Conservation (phyloP, 2,888 invertebrate genomes). For the Lepidocyrtoides sp. region DNA sequence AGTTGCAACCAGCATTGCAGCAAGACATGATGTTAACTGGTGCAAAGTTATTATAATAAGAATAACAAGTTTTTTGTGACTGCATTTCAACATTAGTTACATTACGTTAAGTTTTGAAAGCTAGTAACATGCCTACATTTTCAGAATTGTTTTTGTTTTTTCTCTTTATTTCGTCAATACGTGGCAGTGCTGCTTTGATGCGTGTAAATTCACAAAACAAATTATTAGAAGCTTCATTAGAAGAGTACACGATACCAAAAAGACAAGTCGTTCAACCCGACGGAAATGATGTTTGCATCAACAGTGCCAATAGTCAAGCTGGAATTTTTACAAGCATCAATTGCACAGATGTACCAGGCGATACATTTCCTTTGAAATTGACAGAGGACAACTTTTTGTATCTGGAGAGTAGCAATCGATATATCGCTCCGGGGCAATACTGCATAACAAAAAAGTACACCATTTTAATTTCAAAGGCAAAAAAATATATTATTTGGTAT, state of each 20-base stretch:
- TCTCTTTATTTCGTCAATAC: background rate
- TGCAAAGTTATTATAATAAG: too few relatives aligned
- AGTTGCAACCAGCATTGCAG: too few relatives aligned
- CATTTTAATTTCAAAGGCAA: too few relatives aligned
- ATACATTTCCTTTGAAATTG: slow-evolving; percentile 9
- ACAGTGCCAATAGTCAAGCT: background rate
- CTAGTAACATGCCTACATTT: too few relatives aligned
- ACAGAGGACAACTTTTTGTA: slow-evolving; percentile 72
- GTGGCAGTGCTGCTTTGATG: background rate
- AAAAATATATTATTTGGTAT: too few relatives aligned
- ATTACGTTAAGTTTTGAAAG: too few relatives aligned
- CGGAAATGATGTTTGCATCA: background rate
- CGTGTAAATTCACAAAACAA: background rate
- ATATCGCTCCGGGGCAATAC: slow-evolving; percentile 65
- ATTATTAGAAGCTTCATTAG: background rate
- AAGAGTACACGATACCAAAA: too few relatives aligned
- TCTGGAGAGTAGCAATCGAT: background rate
- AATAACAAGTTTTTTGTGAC: too few relatives aligned
- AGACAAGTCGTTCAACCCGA: too few relatives aligned
- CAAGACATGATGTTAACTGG: too few relatives aligned
- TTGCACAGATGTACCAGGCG: slow-evolving; percentile 21
- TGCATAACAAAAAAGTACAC: slow-evolving; percentile 34
- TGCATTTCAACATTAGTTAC: too few relatives aligned
- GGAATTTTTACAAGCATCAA: background rate
- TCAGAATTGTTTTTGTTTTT: too few relatives aligned